Evolutionary conservation across 2,113 vertebrate species (phyloP).

Genomic region (Antennarius striatus): DNA sequence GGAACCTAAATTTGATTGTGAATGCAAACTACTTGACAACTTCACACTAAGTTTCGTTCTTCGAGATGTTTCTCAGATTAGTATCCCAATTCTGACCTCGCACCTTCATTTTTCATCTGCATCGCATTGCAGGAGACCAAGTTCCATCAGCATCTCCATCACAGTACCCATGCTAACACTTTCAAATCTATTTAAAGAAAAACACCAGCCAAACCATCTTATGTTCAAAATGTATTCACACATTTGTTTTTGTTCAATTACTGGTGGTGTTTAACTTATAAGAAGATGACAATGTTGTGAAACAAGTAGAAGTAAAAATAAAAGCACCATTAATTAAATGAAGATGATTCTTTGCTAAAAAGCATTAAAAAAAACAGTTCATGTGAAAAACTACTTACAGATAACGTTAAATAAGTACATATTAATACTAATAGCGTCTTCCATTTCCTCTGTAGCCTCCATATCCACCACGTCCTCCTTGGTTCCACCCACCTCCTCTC

Average conservation of each 20-base stretch:
- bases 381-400: neutral
- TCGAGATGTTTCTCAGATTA: neutral
- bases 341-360: no score
- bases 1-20: no score
- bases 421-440: slow-evolving; percentile 63
- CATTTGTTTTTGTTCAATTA: no score
- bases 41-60: neutral
- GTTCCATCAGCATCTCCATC: neutral
- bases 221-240: no score
- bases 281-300: no score
- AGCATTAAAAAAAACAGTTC: neutral
- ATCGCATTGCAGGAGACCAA: neutral
- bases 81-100: no score
- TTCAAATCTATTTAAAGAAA: no score
- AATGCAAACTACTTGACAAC: no score
- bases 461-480: slow-evolving; percentile 66
- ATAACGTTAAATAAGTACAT: neutral
- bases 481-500: slow-evolving; percentile 67
- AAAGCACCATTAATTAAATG: no score
- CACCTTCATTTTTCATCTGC: neutral
- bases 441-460: slow-evolving; percentile 59
- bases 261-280: no score
- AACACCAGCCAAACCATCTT: no score
- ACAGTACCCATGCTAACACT: neutral
- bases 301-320: no score